phyloP scores from a whole-genome alignment of 2,888 invertebrate genomes.

The Drosophila monieri region DNA sequence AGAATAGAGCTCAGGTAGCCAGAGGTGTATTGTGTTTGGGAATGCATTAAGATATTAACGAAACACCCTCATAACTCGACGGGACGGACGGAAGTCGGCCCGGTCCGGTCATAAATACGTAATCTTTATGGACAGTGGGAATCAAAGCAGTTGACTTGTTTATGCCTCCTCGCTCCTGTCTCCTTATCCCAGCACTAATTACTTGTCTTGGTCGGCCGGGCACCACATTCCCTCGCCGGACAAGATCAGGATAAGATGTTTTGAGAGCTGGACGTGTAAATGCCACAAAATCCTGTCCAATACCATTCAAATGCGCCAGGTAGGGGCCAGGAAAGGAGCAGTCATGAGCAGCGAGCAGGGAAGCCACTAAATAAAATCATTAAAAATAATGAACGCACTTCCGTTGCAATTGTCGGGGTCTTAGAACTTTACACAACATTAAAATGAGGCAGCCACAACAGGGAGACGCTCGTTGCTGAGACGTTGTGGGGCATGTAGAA shows the following conservation, averaged over 20 bases:
- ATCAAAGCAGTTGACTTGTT: constrained; percentile 48
- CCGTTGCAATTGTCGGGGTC: constrained; percentile 67
- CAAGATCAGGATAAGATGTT: constrained; percentile 49
- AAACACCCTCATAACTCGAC: constrained; percentile 44
- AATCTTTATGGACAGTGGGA: constrained; percentile 44
- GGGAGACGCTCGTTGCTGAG: background rate
- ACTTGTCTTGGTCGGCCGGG: constrained; percentile 28
- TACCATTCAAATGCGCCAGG: constrained; percentile 49
- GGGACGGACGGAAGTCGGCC: constrained; percentile 36
- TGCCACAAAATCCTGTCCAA: constrained; percentile 39
- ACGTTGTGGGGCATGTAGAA: constrained; percentile 29
- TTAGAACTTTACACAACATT: constrained; percentile 72
- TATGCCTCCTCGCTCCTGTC: constrained; percentile 23
- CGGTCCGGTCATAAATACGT: constrained; percentile 40
- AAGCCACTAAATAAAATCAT: constrained; percentile 71
- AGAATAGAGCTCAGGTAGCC: constrained; percentile 27
- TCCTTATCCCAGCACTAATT: constrained; percentile 37
- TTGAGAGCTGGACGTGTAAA: constrained; percentile 40
- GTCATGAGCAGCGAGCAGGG: constrained; percentile 4
- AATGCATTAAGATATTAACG: constrained; percentile 34
- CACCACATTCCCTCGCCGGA: constrained; percentile 11
- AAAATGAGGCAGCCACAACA: constrained; percentile 58
- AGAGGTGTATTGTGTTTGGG: constrained; percentile 13
- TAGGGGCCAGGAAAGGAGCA: background rate
- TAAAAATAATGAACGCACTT: constrained; percentile 78